Percentiles rank a stretch among this genome's conserved stretches.
phyloP scores from a whole-genome alignment of 2,797 vertebrate species.

The Tauraco hartlaubi region DNA sequence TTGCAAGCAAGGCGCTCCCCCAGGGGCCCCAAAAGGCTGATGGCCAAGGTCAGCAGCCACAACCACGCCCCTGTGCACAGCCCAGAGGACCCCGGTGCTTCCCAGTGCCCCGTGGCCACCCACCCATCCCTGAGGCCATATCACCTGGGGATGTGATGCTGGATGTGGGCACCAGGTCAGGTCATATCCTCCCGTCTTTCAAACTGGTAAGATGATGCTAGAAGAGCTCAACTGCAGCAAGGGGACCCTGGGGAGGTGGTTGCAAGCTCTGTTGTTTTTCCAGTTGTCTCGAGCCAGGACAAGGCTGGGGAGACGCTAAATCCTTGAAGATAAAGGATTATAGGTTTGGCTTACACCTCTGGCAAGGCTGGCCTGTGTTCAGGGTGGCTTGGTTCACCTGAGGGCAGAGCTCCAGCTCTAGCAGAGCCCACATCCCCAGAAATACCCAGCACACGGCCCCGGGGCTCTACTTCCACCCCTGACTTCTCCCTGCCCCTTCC shows the following conservation, averaged over 20 bases:
- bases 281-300: background rate
- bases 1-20: background rate
- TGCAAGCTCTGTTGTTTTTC: background rate
- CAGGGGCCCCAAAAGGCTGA: accelerated
- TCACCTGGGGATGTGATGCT: background rate
- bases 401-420: background rate
- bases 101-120: background rate
- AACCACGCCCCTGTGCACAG: accelerated
- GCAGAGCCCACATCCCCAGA: accelerated
- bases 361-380: background rate
- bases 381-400: background rate
- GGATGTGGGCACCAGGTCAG: background rate
- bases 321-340: background rate
- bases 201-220: background rate
- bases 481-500: background rate
- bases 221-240: background rate
- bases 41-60: background rate
- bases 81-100: too few species aligned
- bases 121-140: background rate
- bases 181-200: background rate
- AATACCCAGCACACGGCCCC: accelerated
- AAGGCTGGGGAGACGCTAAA: background rate
- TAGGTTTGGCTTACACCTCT: background rate
- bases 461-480: background rate
- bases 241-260: background rate